Conservation (phyloP, 2,888 invertebrate species). For the Andrena bucephala region DNA sequence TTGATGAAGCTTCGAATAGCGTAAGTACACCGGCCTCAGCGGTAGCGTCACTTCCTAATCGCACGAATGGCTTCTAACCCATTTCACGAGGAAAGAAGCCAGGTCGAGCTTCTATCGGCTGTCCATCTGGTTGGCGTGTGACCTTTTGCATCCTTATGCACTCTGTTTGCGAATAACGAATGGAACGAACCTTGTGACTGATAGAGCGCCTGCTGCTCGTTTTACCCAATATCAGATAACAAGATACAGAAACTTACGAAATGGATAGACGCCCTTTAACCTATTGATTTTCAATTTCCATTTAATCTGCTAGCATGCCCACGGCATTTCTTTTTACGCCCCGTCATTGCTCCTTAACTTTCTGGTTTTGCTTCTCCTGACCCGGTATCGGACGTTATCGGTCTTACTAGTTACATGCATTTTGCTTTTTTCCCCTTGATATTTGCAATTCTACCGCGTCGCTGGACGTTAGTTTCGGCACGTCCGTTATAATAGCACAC, state of each 20-base stretch:
- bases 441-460: conserved; percentile 15
- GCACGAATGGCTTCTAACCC: conserved; percentile 72
- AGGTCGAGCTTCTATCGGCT: conserved; percentile 79
- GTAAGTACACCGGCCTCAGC: conserved; percentile 43
- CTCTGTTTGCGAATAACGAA: conserved; percentile 59
- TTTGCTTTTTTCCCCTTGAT: background rate
- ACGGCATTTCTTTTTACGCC: conserved; percentile 1
- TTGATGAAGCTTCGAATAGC: conserved; percentile 51
- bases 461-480: background rate
- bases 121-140: conserved; percentile 80
- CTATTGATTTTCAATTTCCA: conserved; percentile 42
- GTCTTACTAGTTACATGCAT: background rate
- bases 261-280: conserved; percentile 29
- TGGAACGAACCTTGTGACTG: conserved; percentile 46
- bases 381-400: background rate
- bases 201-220: conserved; percentile 24
- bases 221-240: conserved; percentile 45
- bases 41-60: conserved; percentile 72
- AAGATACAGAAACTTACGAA: conserved; percentile 42
- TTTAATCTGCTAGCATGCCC: background rate
- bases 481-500: background rate
- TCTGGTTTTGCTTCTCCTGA: background rate
- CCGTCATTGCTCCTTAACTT: background rate
- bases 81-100: conserved; percentile 76
- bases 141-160: conserved; percentile 78